A percentile compares a stretch with the other conserved stretches of the same genome.
Evolutionary conservation across 2,113 vertebrate species (phyloP).

Genomic region (Callocephalon fimbriatum): DNA sequence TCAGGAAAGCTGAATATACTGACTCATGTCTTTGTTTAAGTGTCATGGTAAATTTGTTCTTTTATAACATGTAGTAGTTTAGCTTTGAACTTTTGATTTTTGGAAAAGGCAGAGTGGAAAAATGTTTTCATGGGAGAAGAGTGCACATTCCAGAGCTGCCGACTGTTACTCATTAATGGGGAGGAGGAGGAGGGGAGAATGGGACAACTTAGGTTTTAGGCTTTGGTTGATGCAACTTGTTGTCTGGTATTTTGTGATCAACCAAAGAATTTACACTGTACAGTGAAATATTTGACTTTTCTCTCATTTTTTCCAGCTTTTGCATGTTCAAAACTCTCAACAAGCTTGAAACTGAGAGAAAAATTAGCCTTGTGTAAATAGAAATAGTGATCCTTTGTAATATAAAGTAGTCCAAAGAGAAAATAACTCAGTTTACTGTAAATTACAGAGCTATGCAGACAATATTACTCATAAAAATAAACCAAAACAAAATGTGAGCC

Average conservation of each 20-base stretch:
- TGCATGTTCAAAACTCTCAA: background rate
- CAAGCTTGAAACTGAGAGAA: slow-evolving; percentile 20
- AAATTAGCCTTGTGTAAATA: background rate
- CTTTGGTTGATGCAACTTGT: slow-evolving; percentile 45
- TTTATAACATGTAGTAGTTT: slow-evolving; percentile 73
- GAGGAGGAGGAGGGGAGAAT: background rate
- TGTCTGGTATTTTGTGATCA: slow-evolving; percentile 50
- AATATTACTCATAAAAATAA: background rate
- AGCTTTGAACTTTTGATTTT: slow-evolving; percentile 80
- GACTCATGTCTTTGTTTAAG: slow-evolving; percentile 79
- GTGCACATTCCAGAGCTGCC: slow-evolving; percentile 69
- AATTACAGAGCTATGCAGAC: background rate
- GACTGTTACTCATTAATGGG: slow-evolving; percentile 50
- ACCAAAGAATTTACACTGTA: slow-evolving; percentile 8
- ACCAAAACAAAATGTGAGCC: background rate
- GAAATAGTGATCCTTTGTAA: background rate
- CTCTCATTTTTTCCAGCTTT: background rate
- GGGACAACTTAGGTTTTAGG: background rate
- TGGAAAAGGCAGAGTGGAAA: slow-evolving; percentile 76
- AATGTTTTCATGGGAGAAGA: slow-evolving; percentile 74
- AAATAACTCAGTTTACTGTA: background rate
- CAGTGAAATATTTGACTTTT: slow-evolving; percentile 3
- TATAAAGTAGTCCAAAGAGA: background rate
- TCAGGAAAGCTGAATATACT: slow-evolving; percentile 72
- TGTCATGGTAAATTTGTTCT: slow-evolving; percentile 77